These are phyloP conservation scores for Limanda limanda DNA, from an alignment of 2,113 vertebrate genomes.

Conservation along the genomic window DNA sequence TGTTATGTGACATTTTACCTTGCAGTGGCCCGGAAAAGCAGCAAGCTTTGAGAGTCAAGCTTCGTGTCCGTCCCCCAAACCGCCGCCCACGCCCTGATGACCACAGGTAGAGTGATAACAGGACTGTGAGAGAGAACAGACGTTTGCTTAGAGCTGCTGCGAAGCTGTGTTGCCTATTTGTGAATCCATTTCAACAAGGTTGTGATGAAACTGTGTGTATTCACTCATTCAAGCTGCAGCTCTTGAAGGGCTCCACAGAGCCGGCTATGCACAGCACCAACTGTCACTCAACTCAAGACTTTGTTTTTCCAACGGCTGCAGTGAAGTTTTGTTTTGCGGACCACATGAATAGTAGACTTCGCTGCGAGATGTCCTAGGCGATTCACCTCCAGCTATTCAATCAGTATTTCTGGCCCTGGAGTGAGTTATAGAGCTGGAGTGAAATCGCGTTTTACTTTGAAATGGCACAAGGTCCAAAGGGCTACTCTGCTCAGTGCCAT, in stretches of 20 bases:
- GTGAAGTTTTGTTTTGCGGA: conserved; percentile 11
- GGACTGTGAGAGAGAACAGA: conserved; percentile 33
- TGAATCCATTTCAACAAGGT: conserved; percentile 9
- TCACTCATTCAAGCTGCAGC: conserved; percentile 22
- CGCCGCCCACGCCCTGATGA: conserved; percentile 83
- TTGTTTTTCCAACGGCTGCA: conserved; percentile 9
- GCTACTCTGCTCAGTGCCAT: conserved; percentile 47
- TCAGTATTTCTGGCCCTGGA: conserved; percentile 25
- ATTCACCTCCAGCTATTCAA: conserved; percentile 25
- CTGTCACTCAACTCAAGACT: conserved; percentile 5
- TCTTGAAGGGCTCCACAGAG: conserved; percentile 47
- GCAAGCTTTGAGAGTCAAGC: conserved; percentile 98
- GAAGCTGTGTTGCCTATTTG: conserved; percentile 32
- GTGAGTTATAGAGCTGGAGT: conserved; percentile 20
- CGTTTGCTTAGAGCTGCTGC: conserved; percentile 1
- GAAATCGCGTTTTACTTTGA: conserved; percentile 27
- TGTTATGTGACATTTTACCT: conserved; percentile 58
- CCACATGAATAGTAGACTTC: conserved; percentile 36
- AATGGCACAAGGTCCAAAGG: conserved; percentile 61
- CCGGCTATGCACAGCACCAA: conserved; percentile 64
- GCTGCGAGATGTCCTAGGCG: neutral
- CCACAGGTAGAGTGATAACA: conserved; percentile 18
- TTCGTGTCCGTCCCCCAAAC: conserved; percentile 96
- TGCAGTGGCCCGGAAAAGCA: conserved; percentile 92
- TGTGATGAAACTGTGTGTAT: neutral